Evolutionary conservation across 2,113 vertebrate species (phyloP).

Genomic region (Aegithalos caudatus): DNA sequence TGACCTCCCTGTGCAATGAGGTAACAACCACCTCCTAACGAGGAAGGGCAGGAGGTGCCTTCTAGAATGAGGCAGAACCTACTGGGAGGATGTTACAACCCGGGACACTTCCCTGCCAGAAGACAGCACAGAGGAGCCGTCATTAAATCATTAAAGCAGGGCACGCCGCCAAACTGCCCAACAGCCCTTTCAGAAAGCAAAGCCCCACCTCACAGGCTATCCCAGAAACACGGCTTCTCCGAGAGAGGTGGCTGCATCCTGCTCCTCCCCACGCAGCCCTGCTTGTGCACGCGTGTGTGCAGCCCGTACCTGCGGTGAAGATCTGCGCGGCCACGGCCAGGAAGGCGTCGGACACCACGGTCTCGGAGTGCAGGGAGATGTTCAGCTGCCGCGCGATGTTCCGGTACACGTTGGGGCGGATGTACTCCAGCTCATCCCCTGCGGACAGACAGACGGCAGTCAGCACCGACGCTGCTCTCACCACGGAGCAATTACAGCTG

Average conservation of each 20-base stretch:
- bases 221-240: neutral
- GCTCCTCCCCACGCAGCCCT: neutral
- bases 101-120: neutral
- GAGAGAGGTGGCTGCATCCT: neutral
- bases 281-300: no score
- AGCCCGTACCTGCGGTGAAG: slow-evolving; percentile 90
- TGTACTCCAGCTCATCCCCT: slow-evolving; percentile 96
- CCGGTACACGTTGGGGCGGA: slow-evolving; percentile 89
- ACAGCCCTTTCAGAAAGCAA: neutral
- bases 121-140: neutral
- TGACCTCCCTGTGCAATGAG: neutral
- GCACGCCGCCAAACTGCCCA: neutral
- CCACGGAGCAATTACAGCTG: fast-evolving
- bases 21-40: neutral
- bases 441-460: slow-evolving; percentile 8
- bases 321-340: slow-evolving; percentile 92
- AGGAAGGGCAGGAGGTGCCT: neutral
- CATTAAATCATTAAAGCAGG: neutral
- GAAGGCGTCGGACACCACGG: slow-evolving; percentile 88
- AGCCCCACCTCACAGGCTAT: neutral
- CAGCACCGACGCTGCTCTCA: neutral
- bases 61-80: neutral
- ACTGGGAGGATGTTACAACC: neutral
- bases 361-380: slow-evolving; percentile 88
- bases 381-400: slow-evolving; percentile 91